Percentiles rank a stretch among this genome's conserved stretches.
Evolutionary conservation across 2,888 invertebrate genomes (phyloP).

Genomic region (Desoria tigrina): DNA sequence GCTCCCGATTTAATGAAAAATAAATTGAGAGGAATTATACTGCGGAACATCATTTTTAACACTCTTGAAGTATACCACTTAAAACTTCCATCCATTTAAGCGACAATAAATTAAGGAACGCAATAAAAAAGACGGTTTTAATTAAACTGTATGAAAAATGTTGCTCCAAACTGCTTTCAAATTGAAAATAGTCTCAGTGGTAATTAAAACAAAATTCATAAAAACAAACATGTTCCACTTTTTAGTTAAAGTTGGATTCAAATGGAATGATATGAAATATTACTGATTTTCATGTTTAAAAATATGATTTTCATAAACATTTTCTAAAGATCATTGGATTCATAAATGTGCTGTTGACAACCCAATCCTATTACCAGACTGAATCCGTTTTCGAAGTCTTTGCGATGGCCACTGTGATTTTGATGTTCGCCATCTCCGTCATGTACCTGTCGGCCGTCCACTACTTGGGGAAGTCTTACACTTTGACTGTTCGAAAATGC

Average conservation of each 20-base stretch:
- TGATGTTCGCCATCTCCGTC: conserved; percentile 36
- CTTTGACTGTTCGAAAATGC: conserved; percentile 39
- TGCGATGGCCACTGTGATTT: conserved; percentile 33
- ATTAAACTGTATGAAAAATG: conserved; percentile 20
- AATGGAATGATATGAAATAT: background rate
- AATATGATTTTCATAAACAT: conserved; percentile 5
- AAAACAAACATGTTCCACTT: conserved; percentile 19
- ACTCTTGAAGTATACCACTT: too few relatives aligned
- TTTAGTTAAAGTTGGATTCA: too few relatives aligned
- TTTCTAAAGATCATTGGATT: conserved; percentile 34
- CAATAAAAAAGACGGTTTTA: too few relatives aligned
- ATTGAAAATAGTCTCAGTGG: conserved; percentile 40
- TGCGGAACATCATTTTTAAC: too few relatives aligned
- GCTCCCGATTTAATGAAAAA: too few relatives aligned
- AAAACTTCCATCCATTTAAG: too few relatives aligned
- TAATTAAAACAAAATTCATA: conserved; percentile 26
- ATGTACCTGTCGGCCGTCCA: conserved; percentile 40
- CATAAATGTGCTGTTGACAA: conserved; percentile 36
- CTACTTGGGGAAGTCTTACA: conserved; percentile 34
- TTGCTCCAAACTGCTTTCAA: conserved; percentile 23
- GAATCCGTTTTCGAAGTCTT: conserved; percentile 40
- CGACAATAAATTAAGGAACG: too few relatives aligned
- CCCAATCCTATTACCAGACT: conserved; percentile 35
- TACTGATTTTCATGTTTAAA: background rate
- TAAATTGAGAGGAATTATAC: too few relatives aligned